Conservation (phyloP, 2,797 vertebrate species). For the Enteromius mattozi region DNA sequence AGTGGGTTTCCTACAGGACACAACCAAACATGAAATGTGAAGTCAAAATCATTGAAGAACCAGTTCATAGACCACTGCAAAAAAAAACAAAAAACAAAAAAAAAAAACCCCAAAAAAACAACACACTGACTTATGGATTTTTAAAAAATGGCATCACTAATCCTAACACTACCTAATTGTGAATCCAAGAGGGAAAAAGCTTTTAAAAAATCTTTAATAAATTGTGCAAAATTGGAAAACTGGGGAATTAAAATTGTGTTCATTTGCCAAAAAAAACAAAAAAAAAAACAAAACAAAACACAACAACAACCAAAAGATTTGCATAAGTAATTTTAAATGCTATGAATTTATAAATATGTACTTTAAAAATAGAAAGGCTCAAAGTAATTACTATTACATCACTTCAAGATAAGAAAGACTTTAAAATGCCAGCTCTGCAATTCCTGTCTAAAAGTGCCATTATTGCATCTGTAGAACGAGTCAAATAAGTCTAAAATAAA, state of each 20-base stretch:
- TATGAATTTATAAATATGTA: too few species aligned
- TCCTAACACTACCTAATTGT: background rate
- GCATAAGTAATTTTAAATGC: too few species aligned
- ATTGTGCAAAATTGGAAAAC: background rate
- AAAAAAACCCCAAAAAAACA: too few species aligned
- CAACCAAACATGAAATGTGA: background rate
- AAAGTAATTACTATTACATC: background rate
- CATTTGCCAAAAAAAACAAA: too few species aligned
- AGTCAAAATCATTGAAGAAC: too few species aligned
- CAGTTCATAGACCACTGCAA: background rate
- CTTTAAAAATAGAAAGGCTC: too few species aligned
- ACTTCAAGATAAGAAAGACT: background rate
- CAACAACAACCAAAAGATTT: background rate
- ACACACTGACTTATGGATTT: background rate
- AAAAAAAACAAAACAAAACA: background rate
- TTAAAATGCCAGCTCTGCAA: background rate
- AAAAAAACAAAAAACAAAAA: background rate
- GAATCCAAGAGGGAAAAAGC: background rate
- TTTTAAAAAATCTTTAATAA: background rate
- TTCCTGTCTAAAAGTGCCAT: background rate
- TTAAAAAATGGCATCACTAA: background rate
- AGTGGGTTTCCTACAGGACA: conserved; percentile 92
- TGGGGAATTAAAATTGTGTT: background rate
- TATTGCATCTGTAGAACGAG: background rate
- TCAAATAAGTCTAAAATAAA: background rate